Base-by-base conservation (phyloP, 2,113 vertebrate genomes). In the Hiodon alosoides region DNA sequence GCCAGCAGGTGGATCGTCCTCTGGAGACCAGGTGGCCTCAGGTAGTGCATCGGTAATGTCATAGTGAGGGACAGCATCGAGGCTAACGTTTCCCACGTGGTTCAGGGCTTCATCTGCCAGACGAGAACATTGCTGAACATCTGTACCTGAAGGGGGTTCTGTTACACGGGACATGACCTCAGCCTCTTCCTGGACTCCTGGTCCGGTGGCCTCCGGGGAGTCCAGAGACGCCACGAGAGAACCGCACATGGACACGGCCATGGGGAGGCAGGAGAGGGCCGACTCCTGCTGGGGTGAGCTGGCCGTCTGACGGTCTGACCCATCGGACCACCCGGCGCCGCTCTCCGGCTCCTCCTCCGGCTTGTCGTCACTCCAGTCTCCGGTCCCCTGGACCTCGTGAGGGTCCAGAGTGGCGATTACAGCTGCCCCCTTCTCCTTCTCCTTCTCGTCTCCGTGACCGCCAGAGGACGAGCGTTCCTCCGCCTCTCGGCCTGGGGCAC, bases 191-290 rank as follows among this genome's bases (percentile, higher is more conserved):
- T 83, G 88, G 51, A 75, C 48, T 0, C 76, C 80, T 72, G 77
- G 76, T 84, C 77, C 65, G 66, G 58, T 78, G 65, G 69, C 73
- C 72, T 83, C 82, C 10, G 82, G 80, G 3, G 74, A 9, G 53
- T 79, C 81, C 73, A 85, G 86, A 11, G 55, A 73, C 11, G 81
- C 85, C 78, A 84, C 85, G 75, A 90, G 82, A 5, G 92, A 91
- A 51, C 86, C 86, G 79, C 91, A 91, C 67, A 90, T 71, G 69
- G 94, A 92, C 59, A 89, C 89, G n/a, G 90, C 85, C 55, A 91
- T 76, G 8, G 93, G 90, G 72, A 95, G 82, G 85, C 89, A 93
- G 0, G 93, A 91, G 47, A 93, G 73, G 0, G 87, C 84, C 0
- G 84, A 74, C 9, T 89, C 84, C 1, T 78, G 79, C 11, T 69